A percentile compares a stretch with the other conserved stretches of the same genome.
Conservation (phyloP, 2,797 vertebrate genomes). For the Phyllotis vaccarum region DNA sequence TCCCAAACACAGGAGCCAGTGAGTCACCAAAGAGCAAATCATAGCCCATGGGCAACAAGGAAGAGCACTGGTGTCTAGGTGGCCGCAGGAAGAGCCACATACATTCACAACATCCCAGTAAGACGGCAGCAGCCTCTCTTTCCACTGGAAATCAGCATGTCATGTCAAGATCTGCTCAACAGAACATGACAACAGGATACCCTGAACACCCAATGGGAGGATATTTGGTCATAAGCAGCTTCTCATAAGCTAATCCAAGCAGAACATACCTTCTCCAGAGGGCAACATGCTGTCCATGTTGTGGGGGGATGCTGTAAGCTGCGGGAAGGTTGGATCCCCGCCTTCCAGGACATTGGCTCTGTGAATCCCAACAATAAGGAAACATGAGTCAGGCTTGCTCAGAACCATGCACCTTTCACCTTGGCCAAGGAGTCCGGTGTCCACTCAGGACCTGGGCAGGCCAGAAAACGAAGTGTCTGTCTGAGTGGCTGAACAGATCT, state of each 20-base stretch:
- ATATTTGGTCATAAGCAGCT: not conserved
- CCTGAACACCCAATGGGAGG: not conserved
- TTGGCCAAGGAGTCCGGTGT: conserved; percentile 69
- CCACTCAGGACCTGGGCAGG: conserved; percentile 74
- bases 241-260: not conserved
- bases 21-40: not conserved
- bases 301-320: conserved; percentile 94
- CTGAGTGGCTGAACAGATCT: conserved; percentile 29
- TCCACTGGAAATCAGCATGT: not conserved
- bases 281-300: conserved; percentile 97
- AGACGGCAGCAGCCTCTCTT: not conserved
- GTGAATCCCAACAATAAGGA: conserved; percentile 83
- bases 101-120: not conserved
- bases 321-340: conserved; percentile 92
- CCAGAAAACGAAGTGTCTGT: conserved; percentile 73
- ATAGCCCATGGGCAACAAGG: not conserved
- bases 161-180: not conserved
- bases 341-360: conserved; percentile 94
- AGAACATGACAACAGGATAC: not conserved
- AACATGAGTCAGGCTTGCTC: conserved; percentile 77
- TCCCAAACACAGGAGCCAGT: not conserved
- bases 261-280: conserved; percentile 91
- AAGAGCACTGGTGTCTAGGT: not conserved
- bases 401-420: conserved; percentile 70
- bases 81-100: not conserved